Evolutionary conservation across 2,888 invertebrate species (phyloP).

Genomic region (Tanypteryx hageni): DNA sequence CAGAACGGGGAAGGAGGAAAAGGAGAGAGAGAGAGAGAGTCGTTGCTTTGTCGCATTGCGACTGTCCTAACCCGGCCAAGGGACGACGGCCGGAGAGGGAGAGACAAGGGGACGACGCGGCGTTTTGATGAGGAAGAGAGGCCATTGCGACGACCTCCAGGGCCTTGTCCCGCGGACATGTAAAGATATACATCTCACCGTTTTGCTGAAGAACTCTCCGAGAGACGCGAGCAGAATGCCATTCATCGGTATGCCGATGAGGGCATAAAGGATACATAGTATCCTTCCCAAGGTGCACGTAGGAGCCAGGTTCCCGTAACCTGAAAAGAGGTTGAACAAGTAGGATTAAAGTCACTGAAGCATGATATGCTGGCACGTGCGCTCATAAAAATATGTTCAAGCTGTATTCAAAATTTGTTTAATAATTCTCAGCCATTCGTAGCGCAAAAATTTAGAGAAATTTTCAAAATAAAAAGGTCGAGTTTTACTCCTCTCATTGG

Average conservation of each 20-base stretch:
- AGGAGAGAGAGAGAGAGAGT: too few relatives aligned
- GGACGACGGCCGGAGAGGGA: background rate
- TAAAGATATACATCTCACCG: slow-evolving; percentile 77
- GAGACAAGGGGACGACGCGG: too few relatives aligned
- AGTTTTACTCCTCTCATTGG: too few relatives aligned
- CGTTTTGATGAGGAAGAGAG: too few relatives aligned
- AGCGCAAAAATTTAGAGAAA: too few relatives aligned
- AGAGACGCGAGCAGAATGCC: slow-evolving; percentile 84
- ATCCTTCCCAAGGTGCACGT: slow-evolving; percentile 87
- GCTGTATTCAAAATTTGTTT: too few relatives aligned
- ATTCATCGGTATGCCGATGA: slow-evolving; percentile 91
- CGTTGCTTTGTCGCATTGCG: background rate
- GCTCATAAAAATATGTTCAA: too few relatives aligned
- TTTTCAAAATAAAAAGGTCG: too few relatives aligned
- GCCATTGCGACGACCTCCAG: too few relatives aligned
- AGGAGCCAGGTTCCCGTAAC: slow-evolving; percentile 93
- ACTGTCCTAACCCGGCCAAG: background rate
- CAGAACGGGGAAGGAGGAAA: background rate
- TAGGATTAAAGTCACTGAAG: too few relatives aligned
- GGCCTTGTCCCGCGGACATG: background rate
- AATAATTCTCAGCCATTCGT: too few relatives aligned
- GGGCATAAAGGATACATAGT: slow-evolving; percentile 91
- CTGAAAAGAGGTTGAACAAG: slow-evolving; percentile 75
- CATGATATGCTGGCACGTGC: too few relatives aligned
- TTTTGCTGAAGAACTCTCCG: slow-evolving; percentile 90